A percentile compares a stretch with the other conserved stretches of the same genome.
Conservation (phyloP, 30 jellyfish, hydroid and myxozoan species). For the Cassiopea xamachana region DNA sequence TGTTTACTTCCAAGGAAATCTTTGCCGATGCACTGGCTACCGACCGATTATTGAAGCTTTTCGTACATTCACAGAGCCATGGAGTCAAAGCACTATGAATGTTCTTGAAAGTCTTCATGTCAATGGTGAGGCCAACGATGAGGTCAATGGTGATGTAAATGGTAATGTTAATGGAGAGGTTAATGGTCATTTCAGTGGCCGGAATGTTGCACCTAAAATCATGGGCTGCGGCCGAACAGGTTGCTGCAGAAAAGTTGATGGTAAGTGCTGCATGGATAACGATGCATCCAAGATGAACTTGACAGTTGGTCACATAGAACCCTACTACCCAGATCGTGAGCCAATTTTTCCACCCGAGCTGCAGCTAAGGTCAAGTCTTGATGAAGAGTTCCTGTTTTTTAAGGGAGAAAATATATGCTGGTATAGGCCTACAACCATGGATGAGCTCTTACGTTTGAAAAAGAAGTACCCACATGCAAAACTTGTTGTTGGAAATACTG, state of each 20-base stretch:
- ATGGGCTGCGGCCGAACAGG: conserved; percentile 5
- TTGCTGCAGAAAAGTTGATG: conserved; percentile 35
- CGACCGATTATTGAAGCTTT: conserved; percentile 64
- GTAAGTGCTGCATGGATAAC: conserved; percentile 54
- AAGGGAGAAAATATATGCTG: conserved; percentile 14
- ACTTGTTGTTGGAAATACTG: conserved; percentile 52
- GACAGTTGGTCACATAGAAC: background rate
- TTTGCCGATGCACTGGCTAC: conserved; percentile 19
- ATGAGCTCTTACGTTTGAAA: conserved; percentile 2
- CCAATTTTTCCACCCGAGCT: conserved; percentile 69
- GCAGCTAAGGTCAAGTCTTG: conserved; percentile 32
- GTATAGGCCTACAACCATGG: conserved; percentile 32
- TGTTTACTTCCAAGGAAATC: conserved; percentile 57
- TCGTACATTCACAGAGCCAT: conserved; percentile 49
- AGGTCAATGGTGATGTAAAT: conserved; percentile 9
- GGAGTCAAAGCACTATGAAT: background rate
- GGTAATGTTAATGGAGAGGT: background rate
- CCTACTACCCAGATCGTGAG: conserved; percentile 30
- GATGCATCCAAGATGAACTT: background rate
- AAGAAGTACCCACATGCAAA: conserved; percentile 43
- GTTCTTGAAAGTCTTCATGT: conserved; percentile 8
- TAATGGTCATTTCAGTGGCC: too few species aligned
- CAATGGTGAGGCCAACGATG: conserved; percentile 18
- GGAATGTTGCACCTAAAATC: too few species aligned
- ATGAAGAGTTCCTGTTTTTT: conserved; percentile 31